A percentile compares a stretch with the other conserved stretches of the same genome.
Conservation (phyloP, 2,888 invertebrate genomes). For the Tachystola acroxantha region DNA sequence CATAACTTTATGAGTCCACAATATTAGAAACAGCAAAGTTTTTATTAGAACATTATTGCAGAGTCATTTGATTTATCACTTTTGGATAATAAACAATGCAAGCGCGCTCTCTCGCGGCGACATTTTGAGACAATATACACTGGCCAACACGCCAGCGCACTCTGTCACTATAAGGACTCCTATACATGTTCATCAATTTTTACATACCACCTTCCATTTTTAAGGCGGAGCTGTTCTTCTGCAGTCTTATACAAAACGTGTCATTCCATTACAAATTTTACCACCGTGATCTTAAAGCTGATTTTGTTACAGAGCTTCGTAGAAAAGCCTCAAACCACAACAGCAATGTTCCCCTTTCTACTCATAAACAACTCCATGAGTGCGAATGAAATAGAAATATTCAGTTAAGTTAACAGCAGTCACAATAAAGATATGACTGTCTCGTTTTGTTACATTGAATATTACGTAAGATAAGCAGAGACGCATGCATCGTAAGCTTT, state of each 20-base stretch:
- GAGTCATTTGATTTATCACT: conserved; percentile 76
- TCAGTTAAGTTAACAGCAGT: conserved; percentile 24
- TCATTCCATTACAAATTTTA: conserved; percentile 25
- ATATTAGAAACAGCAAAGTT: conserved; percentile 29
- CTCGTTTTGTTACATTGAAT: conserved; percentile 34
- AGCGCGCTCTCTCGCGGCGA: conserved; percentile 61
- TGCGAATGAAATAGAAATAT: conserved; percentile 52
- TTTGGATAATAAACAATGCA: conserved; percentile 72
- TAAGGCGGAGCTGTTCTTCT: conserved; percentile 76
- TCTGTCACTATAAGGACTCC: conserved; percentile 78
- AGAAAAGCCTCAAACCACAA: conserved; percentile 47
- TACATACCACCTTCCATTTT: conserved; percentile 79
- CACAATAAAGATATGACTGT: conserved; percentile 23
- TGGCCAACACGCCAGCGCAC: conserved; percentile 74
- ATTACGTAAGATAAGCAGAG: conserved; percentile 40
- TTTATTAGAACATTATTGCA: conserved; percentile 50
- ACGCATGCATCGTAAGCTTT: conserved; percentile 33
- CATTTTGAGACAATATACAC: conserved; percentile 78
- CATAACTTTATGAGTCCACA: conserved; percentile 27
- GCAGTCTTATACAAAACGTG: conserved; percentile 33
- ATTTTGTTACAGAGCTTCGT: conserved; percentile 13
- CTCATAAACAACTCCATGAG: conserved; percentile 33
- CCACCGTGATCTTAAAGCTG: fast-evolving
- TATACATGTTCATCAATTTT: conserved; percentile 79
- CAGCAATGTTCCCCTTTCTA: conserved; percentile 55